A percentile compares a stretch with the other conserved stretches of the same genome.
Conservation (phyloP, 2,888 invertebrate genomes). For the Rhogogaster chlorosoma region DNA sequence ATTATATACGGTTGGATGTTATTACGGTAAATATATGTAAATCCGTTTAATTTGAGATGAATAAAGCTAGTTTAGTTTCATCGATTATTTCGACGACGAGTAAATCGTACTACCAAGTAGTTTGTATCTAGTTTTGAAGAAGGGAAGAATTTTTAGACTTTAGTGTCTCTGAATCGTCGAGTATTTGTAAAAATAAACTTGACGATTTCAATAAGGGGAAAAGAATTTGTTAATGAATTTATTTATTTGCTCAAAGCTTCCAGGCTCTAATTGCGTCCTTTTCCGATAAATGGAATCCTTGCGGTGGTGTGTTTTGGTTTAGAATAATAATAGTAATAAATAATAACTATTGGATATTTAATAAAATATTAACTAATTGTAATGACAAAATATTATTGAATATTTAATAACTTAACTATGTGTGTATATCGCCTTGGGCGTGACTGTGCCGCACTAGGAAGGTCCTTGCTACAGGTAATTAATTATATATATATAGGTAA, state of each 20-base stretch:
- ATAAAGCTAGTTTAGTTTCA: background rate
- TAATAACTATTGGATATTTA: constrained; percentile 55
- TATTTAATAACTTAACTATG: constrained; percentile 8
- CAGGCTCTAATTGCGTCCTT: constrained; percentile 70
- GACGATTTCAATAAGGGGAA: background rate
- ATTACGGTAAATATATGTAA: background rate
- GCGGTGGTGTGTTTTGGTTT: constrained; percentile 66
- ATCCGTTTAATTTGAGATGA: background rate
- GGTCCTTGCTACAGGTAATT: constrained; percentile 41
- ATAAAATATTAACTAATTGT: constrained; percentile 50
- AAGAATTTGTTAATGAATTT: constrained; percentile 22
- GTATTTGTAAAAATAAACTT: background rate
- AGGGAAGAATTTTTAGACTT: background rate
- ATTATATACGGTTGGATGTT: background rate
- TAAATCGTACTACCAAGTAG: background rate
- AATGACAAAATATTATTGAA: constrained; percentile 50
- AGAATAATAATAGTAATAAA: constrained; percentile 53
- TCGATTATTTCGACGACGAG: background rate
- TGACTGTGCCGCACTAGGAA: constrained; percentile 47
- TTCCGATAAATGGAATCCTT: constrained; percentile 60
- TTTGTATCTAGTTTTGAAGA: background rate
- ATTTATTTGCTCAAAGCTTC: constrained; percentile 66
- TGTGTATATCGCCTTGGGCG: constrained; percentile 35
- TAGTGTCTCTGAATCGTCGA: background rate
- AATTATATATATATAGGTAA: background rate